Conservation (phyloP, 1,140 invertebrate species). For the Drosophila aff. region DNA sequence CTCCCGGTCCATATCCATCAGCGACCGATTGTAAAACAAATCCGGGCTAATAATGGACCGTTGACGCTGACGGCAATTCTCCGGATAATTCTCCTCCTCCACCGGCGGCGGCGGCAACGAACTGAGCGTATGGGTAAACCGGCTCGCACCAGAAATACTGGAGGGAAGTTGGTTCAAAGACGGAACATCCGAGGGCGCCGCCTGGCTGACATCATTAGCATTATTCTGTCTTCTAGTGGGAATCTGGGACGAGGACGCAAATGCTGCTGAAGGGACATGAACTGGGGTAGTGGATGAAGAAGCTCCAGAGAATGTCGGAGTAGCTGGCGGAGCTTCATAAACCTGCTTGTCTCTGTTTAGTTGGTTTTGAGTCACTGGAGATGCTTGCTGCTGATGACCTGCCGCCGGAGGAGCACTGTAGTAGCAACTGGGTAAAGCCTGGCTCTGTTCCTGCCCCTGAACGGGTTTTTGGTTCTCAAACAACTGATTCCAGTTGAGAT, state of each 20-base stretch:
- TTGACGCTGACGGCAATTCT: no score
- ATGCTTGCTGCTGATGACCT: neutral
- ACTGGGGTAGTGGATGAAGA: neutral
- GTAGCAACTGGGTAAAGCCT: neutral
- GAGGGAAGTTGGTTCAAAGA: neutral
- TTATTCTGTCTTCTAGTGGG: neutral
- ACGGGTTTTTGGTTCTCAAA: neutral
- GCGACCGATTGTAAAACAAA: slow-evolving; percentile 13
- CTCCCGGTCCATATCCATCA: slow-evolving; percentile 45
- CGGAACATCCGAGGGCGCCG: neutral
- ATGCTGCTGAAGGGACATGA: neutral
- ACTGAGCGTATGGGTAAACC: slow-evolving; percentile 3
- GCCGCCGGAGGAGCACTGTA: neutral
- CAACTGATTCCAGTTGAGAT: neutral
- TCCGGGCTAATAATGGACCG: neutral
- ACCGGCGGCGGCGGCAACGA: neutral
- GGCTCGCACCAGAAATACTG: slow-evolving; percentile 2
- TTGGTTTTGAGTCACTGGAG: neutral
- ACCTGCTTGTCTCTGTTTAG: neutral
- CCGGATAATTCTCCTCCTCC: neutral
- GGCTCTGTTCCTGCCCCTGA: neutral
- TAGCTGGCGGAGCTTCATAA: neutral
- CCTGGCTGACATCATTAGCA: no score
- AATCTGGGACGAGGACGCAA: neutral
- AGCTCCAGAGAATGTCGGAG: neutral